A percentile compares a stretch with the other conserved stretches of the same genome.
These are phyloP conservation scores for Pseudotriccus pelzelni DNA, from an alignment of 2,797 vertebrate species.

Conservation along the genomic window DNA sequence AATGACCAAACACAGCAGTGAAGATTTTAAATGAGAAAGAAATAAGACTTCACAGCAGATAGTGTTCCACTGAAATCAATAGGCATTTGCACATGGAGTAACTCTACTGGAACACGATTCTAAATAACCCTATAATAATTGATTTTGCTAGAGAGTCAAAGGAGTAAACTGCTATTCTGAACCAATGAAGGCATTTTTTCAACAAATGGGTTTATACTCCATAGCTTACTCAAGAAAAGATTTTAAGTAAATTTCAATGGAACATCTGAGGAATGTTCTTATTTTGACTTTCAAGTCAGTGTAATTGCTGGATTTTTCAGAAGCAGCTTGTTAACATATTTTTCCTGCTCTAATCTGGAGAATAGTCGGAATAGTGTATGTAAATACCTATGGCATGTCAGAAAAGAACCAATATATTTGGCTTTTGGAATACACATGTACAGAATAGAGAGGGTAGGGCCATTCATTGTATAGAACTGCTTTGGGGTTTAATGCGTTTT, in stretches of 20 bases:
- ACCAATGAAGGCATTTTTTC: not conserved
- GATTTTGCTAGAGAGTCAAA: not conserved
- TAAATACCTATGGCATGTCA: not conserved
- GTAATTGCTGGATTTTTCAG: not conserved
- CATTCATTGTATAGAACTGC: not conserved
- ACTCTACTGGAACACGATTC: not conserved
- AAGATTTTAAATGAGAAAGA: slow-evolving; percentile 21
- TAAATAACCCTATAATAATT: not conserved
- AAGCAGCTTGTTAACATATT: not conserved
- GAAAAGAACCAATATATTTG: not conserved
- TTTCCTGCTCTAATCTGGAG: not conserved
- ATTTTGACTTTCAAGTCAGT: not conserved
- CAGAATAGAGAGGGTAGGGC: not conserved
- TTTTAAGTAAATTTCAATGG: not conserved
- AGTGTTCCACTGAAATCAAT: slow-evolving; percentile 14
- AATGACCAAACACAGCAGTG: not conserved
- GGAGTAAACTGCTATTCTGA: not conserved
- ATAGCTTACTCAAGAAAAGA: not conserved
- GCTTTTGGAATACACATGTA: not conserved
- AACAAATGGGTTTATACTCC: not conserved
- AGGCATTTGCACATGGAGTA: not conserved
- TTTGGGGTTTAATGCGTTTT: not conserved
- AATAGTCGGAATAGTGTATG: not conserved
- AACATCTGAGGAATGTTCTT: not conserved
- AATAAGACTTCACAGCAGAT: not conserved